Evolutionary conservation across 2,113 vertebrate genomes (phyloP), one percentile per base, ranked within the genome.

Genomic region (Brachyhypopomus occidentalis): DNA sequence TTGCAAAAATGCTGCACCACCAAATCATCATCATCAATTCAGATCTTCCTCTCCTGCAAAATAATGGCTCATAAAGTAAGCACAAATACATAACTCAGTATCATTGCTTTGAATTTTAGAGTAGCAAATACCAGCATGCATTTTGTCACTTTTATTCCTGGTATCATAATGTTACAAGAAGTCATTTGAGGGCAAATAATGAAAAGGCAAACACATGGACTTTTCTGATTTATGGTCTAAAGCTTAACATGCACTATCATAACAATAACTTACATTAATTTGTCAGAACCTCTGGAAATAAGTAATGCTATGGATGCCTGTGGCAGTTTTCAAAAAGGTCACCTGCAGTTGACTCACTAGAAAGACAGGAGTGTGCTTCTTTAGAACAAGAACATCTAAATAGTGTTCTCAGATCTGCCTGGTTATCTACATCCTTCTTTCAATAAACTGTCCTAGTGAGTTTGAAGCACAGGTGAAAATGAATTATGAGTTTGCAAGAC

Each of bases 361-460:
- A 90, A 88, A 89, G 90, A 90, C 88, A 88, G 89, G 84, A 83
- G 56, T 75, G 85, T 67, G 75, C 73, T 84, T 87, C 85, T 79
- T 88, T 87, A 90, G 84, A 86, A 86, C 86, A 74, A 81, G 83
- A 87, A 90, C 89, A 90, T 88, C 85, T 87, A 87, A 88, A 87
- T 77, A 87, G 62, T 77, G 75, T 79, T 88, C 78, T 64, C 41
- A 86, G 84, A 90, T 89, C 88, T 90, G 83, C 85, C 84, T 86
- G 88, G 88, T 92, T 88, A 88, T 87, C 75, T 83, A 79, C 86
- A 81, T 82, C 48, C 80, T 73, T 67, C 77, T 63, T 6, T 6
- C 30, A 87, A 85, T 88, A 87, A 92, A 91, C 86, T 89, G 83
- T 88, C 84, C 76, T 72, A 89, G 80, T 79, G 38, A 78, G 69